Evolutionary conservation across 1,140 invertebrate genomes (phyloP), one percentile per base, ranked within the genome.

Genomic region (Zaprionus tsacasi): DNA sequence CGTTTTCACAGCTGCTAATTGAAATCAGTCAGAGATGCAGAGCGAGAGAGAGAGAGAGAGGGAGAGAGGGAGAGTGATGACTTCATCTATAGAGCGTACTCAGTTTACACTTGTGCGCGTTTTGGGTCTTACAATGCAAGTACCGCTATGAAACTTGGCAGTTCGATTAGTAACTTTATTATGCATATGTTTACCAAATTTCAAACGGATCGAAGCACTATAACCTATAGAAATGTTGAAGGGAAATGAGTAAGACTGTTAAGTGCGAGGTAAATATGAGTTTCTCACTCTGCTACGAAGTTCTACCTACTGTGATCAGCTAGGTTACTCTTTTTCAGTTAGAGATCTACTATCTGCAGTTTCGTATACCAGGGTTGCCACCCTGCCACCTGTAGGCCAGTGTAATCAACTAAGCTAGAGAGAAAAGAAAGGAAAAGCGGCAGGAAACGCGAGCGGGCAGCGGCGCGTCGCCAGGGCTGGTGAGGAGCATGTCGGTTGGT

Each of bases 371-470:
- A n/a, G n/a, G n/a, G n/a, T n/a, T n/a, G n/a, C n/a, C n/a, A n/a
- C n/a, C 21, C 45, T 25, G 45, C 17, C 2, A 15, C 12, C 6
- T 79, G 76, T 66, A 35, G 73, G 3, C 4, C 11, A 82, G 80
- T 88, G 76, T 77, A 64, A 74, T 52, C 66, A 64, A 66, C 11
- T 15, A 58, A 10, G 52, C 72, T 70, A 35, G 6, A 60, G n/a
- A 33, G 52, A 63, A 63, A 38, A 55, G 13, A 48, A 50, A 17
- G 45, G 45, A 17, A 25, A 68, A 58, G 40, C 30, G n/a, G 40
- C 40, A 70, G 61, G 48, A 69, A 43, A 38, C 21, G 48, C n/a
- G 48, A 7, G 48, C 48, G 48, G 48, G 17, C 15, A 11, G 13
- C 13, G 21, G 2, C 21, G 21, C 21, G 21, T 21, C 21, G 21